phyloP scores from a whole-genome alignment of 2,113 vertebrate species.

The Paedocypris sp. region DNA sequence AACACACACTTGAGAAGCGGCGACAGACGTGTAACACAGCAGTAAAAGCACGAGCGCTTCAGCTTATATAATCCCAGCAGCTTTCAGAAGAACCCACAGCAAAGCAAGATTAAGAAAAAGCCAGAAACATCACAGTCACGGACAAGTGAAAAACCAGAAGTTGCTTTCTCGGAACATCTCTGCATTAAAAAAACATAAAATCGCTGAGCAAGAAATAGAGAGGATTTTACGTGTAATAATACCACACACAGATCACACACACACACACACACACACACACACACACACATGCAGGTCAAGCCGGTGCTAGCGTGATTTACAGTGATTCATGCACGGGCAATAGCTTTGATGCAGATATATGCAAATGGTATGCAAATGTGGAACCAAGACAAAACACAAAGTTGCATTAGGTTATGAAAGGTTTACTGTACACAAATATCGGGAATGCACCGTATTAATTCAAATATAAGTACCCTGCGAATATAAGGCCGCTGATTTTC shows the following conservation, averaged over 20 bases:
- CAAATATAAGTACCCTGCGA: no score
- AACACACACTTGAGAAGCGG: constrained; percentile 32
- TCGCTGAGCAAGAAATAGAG: not conserved
- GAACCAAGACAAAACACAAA: no score
- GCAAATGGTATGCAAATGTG: no score
- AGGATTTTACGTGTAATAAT: no score
- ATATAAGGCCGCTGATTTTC: no score
- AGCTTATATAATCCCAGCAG: constrained; percentile 3
- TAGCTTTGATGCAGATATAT: no score
- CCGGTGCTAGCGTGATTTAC: no score
- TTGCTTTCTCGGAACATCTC: not conserved
- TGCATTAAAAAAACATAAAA: not conserved
- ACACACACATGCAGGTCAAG: constrained; percentile 20
- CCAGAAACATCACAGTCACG: not conserved
- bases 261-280: constrained; percentile 23
- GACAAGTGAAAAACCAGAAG: not conserved
- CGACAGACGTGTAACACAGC: constrained; percentile 21
- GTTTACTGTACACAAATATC: no score
- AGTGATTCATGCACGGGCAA: no score
- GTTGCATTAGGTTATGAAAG: no score
- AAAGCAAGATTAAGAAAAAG: constrained; percentile 2
- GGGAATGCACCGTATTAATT: no score
- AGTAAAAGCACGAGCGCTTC: constrained; percentile 22
- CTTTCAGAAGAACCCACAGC: constrained; percentile 1
- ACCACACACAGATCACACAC: not conserved